Evolutionary conservation across 2,888 invertebrate genomes (phyloP), one percentile per base, ranked within the genome.

Genomic region (Bimastos eiseni): DNA sequence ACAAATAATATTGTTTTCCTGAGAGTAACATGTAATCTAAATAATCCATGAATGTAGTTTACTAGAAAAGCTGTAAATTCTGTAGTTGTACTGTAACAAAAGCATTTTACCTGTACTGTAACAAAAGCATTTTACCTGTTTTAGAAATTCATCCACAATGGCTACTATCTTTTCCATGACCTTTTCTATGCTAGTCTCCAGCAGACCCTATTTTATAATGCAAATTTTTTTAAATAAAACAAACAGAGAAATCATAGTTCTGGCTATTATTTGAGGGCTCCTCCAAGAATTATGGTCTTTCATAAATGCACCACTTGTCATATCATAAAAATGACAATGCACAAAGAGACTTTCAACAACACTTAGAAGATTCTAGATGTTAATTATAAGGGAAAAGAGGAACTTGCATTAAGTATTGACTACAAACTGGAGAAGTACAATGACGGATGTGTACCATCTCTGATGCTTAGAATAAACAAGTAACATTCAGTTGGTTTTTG

Each of bases 121-220:
- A 30, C 55, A 55, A 24, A 55, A 55, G 55, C 55, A 30, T 24
- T 30, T 86, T 86, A 86, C 86, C 86, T 36, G 34, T 86, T 86
- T 34, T 86, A 86, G 86, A 86, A 86, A 36, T 2, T 86, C 86
- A 86, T 37, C 34, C 36, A 86, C 86, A 34, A 86, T 34, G 15
- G 37, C 37, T 36, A 36, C 36, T n/a, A 86, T 34, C 86, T 86
- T 86, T 37, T 86, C 86, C 34, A 86, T 34, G 86, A 36, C 37
- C 1, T 36, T 21, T 86, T 86, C 86, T 86, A 86, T 86, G 86
- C 86, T 36, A 36, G 36, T 86, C 37, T 86, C 86, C 37, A 86
- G 15, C 19, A 86, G 34, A 37, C 86, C 86, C 86, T 86, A 33
- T 24, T 36, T 34, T 86, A 36, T 36, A 33, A 86, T 36, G 6